These are phyloP conservation scores for Tachina grossa DNA, from an alignment of 2,888 invertebrate genomes.

Conservation along the genomic window DNA sequence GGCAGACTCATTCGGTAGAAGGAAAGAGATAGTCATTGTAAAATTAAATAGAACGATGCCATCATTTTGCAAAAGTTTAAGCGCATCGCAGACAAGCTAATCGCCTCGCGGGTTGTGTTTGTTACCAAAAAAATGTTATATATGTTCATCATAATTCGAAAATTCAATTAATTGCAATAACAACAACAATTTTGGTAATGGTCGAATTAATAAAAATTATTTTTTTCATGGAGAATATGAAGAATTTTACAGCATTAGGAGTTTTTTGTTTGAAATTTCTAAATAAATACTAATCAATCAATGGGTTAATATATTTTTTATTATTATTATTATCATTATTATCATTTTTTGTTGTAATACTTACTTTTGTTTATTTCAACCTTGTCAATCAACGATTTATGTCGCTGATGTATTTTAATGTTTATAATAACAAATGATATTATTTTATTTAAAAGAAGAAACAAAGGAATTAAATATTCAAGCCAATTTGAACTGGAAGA, in stretches of 20 bases:
- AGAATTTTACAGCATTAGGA: conserved; percentile 15
- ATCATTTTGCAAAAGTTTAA: no score
- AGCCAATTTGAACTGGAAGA: background rate
- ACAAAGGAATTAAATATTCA: conserved; percentile 7
- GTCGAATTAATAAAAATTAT: background rate
- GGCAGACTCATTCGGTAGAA: no score
- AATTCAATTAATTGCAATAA: conserved; percentile 19
- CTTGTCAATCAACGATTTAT: conserved; percentile 64
- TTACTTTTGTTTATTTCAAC: conserved; percentile 60
- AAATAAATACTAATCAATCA: background rate
- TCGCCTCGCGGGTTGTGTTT: no score
- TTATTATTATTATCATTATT: background rate
- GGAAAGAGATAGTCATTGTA: no score
- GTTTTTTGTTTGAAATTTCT: conserved; percentile 31
- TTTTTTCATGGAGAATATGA: background rate
- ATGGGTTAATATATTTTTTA: background rate
- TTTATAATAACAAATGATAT: conserved; percentile 10
- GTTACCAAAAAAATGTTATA: no score
- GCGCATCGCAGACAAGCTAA: no score
- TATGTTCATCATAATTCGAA: no score
- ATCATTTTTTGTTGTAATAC: conserved; percentile 25
- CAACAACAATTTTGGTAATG: background rate
- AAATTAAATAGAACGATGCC: no score
- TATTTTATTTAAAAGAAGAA: conserved; percentile 6
- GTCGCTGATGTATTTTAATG: conserved; percentile 27